Evolutionary conservation across 1,140 invertebrate species (phyloP).

Genomic region (Andricus grossulariae): DNA sequence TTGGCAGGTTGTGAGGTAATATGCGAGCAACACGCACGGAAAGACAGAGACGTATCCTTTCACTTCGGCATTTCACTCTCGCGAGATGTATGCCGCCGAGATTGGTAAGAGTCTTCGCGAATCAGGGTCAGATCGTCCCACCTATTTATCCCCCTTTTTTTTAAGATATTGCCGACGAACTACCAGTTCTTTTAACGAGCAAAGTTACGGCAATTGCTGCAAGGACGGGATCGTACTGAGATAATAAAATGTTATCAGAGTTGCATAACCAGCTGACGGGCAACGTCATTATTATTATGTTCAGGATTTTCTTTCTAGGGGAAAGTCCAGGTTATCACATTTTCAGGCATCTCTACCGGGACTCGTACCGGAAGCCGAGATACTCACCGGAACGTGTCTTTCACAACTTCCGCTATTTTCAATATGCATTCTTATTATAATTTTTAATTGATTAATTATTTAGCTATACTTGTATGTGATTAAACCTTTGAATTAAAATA

Average conservation of each 20-base stretch:
- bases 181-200: constrained; percentile 20
- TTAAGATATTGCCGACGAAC: constrained; percentile 1
- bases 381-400: background rate
- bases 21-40: constrained; percentile 59
- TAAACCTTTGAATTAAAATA: too few relatives aligned
- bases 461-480: too few relatives aligned
- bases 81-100: constrained; percentile 61
- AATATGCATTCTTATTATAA: too few relatives aligned
- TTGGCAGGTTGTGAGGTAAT: constrained; percentile 64
- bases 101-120: constrained; percentile 60
- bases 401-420: too few relatives aligned
- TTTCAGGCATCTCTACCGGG: background rate
- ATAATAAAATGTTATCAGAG: constrained; percentile 15
- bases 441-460: too few relatives aligned
- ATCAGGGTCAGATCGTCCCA: constrained; percentile 49
- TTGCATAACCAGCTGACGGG: constrained; percentile 16
- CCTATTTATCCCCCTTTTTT: background rate
- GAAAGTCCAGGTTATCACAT: background rate
- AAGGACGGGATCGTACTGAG: background rate
- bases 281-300: background rate
- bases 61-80: constrained; percentile 71
- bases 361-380: background rate
- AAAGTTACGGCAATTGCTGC: constrained; percentile 10
- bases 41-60: constrained; percentile 67
- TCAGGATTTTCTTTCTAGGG: background rate